Evolutionary conservation across 2,888 invertebrate species (phyloP).

Genomic region (Dendrolimus houi): DNA sequence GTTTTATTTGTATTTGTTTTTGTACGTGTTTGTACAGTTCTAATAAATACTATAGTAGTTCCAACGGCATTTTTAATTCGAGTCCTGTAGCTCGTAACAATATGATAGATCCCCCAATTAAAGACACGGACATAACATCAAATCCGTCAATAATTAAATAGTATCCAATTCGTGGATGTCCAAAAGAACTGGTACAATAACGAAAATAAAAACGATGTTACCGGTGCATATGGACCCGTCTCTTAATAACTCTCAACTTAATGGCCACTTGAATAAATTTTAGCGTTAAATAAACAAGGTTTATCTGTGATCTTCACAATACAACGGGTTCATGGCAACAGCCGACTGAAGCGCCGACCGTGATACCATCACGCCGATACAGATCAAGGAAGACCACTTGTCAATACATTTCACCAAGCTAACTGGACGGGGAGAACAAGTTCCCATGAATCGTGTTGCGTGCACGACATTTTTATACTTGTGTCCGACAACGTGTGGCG

Average conservation of each 20-base stretch:
- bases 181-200: too few relatives aligned
- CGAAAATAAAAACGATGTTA: constrained; percentile 46
- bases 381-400: constrained; percentile 75
- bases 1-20: too few relatives aligned
- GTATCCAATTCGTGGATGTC: too few relatives aligned
- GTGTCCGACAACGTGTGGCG: constrained; percentile 49
- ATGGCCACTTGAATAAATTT: constrained; percentile 67
- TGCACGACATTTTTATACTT: constrained; percentile 64
- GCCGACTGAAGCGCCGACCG: constrained; percentile 68
- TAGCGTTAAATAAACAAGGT: constrained; percentile 69
- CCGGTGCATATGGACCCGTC: constrained; percentile 47
- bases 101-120: too few relatives aligned
- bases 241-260: constrained; percentile 63
- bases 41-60: too few relatives aligned
- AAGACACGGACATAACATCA: too few relatives aligned
- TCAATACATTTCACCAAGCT: constrained; percentile 73
- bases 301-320: constrained; percentile 69
- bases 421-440: constrained; percentile 43
- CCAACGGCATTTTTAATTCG: too few relatives aligned
- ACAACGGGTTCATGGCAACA: constrained; percentile 58
- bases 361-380: constrained; percentile 73
- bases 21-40: too few relatives aligned
- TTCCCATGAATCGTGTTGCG: constrained; percentile 66
- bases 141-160: too few relatives aligned
- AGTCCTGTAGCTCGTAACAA: too few relatives aligned